phyloP scores from a whole-genome alignment of 2,888 invertebrate species.

The Furcula furcula region DNA sequence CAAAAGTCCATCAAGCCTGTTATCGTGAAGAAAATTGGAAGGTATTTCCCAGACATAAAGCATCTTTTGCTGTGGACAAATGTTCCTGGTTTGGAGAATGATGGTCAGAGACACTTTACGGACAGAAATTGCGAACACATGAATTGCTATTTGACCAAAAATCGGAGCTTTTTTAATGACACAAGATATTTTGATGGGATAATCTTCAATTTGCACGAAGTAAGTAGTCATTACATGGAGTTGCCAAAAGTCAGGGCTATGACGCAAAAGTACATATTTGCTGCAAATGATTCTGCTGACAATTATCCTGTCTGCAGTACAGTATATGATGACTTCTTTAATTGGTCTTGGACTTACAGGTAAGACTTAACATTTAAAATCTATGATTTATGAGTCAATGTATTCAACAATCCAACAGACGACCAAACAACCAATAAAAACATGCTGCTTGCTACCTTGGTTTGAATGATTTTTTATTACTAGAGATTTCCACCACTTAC shows the following conservation, averaged over 20 bases:
- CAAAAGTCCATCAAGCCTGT: slow-evolving; percentile 19
- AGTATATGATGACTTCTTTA: slow-evolving; percentile 58
- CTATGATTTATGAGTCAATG: too few relatives aligned
- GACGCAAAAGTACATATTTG: slow-evolving; percentile 63
- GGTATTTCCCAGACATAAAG: slow-evolving; percentile 52
- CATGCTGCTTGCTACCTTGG: too few relatives aligned
- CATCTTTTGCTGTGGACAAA: slow-evolving; percentile 60
- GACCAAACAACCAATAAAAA: too few relatives aligned
- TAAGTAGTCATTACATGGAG: slow-evolving; percentile 25
- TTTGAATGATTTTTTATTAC: too few relatives aligned
- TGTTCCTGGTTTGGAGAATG: slow-evolving; percentile 34
- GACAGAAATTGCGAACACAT: slow-evolving; percentile 37
- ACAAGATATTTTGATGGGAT: slow-evolving; percentile 60
- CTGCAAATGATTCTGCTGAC: slow-evolving; percentile 59
- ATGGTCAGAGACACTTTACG: slow-evolving; percentile 48
- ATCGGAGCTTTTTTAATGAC: slow-evolving; percentile 47
- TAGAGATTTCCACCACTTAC: too few relatives aligned
- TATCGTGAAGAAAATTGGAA: slow-evolving; percentile 32
- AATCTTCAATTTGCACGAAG: slow-evolving; percentile 54
- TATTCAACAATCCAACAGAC: too few relatives aligned
- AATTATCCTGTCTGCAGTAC: slow-evolving; percentile 58
- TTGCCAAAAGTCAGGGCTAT: slow-evolving; percentile 41
- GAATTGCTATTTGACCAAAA: slow-evolving; percentile 61
- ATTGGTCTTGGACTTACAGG: slow-evolving; percentile 74
- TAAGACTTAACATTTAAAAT: slow-evolving; percentile 26